Evolutionary conservation across 2,797 vertebrate species (phyloP).

Genomic region (Amphiprion clarkii): DNA sequence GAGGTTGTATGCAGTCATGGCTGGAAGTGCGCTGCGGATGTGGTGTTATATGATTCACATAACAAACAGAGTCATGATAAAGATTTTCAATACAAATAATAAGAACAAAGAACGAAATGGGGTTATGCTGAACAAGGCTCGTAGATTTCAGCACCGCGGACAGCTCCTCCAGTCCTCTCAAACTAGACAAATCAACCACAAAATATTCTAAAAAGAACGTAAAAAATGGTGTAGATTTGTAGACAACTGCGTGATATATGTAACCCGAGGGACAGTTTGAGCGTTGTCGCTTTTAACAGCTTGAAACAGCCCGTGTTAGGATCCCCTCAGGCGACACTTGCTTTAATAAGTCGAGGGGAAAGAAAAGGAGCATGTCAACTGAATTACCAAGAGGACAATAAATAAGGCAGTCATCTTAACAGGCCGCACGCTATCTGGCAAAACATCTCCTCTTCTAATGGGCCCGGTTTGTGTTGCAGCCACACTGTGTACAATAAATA

Average conservation of each 20-base stretch:
- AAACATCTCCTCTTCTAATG: slow-evolving; percentile 17
- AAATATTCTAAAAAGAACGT: background rate
- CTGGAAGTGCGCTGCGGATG: slow-evolving; percentile 27
- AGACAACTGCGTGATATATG: slow-evolving; percentile 53
- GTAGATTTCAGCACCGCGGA: slow-evolving; percentile 64
- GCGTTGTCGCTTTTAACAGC: slow-evolving; percentile 74
- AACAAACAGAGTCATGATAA: slow-evolving; percentile 19
- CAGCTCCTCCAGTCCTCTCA: slow-evolving; percentile 47
- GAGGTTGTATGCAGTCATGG: slow-evolving; percentile 57
- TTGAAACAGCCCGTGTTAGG: slow-evolving; percentile 69
- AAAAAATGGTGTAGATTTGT: slow-evolving; percentile 35
- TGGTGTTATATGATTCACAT: slow-evolving; percentile 5
- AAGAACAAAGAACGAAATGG: background rate
- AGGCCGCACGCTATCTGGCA: slow-evolving; percentile 30
- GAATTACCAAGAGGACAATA: slow-evolving; percentile 67
- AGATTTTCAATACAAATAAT: slow-evolving; percentile 6
- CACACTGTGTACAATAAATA: background rate
- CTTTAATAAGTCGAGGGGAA: slow-evolving; percentile 74
- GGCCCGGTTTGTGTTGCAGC: slow-evolving; percentile 17
- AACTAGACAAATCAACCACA: background rate
- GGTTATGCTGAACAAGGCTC: background rate
- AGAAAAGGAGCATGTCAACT: slow-evolving; percentile 59
- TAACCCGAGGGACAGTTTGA: slow-evolving; percentile 80
- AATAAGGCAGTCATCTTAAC: slow-evolving; percentile 64
- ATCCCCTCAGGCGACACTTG: slow-evolving; percentile 75